These are phyloP conservation scores for Emydocephalus ijimae DNA, from an alignment of 2,113 vertebrate genomes.

Conservation along the genomic window DNA sequence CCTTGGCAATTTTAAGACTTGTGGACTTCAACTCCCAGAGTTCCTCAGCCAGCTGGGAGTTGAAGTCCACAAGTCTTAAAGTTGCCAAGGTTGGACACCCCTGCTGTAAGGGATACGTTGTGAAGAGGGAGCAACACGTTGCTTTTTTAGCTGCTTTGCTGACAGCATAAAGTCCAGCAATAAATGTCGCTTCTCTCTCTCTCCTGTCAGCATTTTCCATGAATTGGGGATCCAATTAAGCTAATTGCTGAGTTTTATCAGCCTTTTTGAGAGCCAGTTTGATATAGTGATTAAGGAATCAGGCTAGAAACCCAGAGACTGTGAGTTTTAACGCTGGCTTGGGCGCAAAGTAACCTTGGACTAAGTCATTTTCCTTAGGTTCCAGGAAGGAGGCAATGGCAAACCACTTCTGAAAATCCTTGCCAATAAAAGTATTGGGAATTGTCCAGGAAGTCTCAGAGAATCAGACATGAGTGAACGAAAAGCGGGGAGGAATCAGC, in stretches of 20 bases:
- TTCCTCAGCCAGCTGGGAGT: too few species aligned
- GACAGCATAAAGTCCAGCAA: background rate
- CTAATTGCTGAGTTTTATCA: background rate
- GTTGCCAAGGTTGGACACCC: too few species aligned
- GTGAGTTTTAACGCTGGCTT: background rate
- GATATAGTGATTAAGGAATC: background rate
- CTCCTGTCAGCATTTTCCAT: background rate
- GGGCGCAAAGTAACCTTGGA: background rate
- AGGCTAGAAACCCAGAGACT: background rate
- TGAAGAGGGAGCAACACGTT: background rate
- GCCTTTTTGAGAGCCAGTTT: background rate
- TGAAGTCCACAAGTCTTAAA: too few species aligned
- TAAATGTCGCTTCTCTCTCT: background rate
- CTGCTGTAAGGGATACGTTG: too few species aligned
- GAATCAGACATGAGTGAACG: background rate
- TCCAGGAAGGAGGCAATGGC: background rate
- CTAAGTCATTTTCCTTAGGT: background rate
- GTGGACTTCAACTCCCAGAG: too few species aligned
- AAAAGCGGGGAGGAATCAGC: background rate
- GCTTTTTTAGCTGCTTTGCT: background rate
- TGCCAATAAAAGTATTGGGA: background rate
- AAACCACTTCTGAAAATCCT: background rate
- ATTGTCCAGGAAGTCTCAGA: background rate
- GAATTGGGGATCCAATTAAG: background rate
- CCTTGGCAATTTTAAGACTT: too few species aligned